Evolutionary conservation across 1,140 invertebrate genomes (phyloP), one percentile per base, ranked within the genome.

Genomic region (Temnothorax nylanderi): DNA sequence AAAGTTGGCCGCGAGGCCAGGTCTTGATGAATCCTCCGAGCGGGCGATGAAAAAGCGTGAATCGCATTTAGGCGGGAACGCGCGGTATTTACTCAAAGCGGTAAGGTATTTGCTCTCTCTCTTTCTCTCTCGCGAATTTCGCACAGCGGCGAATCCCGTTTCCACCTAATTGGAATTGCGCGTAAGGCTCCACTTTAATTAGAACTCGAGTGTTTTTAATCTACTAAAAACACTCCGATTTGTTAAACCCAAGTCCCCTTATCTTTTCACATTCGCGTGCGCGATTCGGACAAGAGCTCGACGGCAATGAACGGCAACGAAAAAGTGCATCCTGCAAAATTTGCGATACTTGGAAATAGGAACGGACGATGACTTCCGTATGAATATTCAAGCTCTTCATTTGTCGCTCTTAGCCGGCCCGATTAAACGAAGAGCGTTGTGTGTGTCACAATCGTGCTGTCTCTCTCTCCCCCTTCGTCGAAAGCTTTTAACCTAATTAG

Each of bases 401-500:
- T 65, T 37, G 47, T 67, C 62, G 18, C 76, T 67, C 44, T 78
- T 51, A 47, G 32, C 41, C 41, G 16, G n/a, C 7, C 26, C 47
- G 65, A 80, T 69, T 80, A 80, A 69, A 80, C 34, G 47, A 37
- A 80, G 77, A 64, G 56, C 16, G 18, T 41, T 3, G 8, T 13
- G 16, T 34, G 32, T 62, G 47, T 69, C 21, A 47, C 77, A 26
- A 56, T 81, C 44, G 8, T 69, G 34, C 18, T 18, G 1, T 54
- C 47, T 54, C 18, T 6, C 65, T 41, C 4, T 67, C 41, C 7
- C 41, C 2, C 37, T 41, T 64, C 47, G 13, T 56, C 13, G 34
- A 56, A 56, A n/a, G 77, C 77, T 81, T 71, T 81, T 69, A 81
- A 81, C 77, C 64, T 54, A 81, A 81, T 81, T 81, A 69, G 49